Percentiles rank a stretch among this genome's conserved stretches.
Evolutionary conservation across 1,140 invertebrate genomes (phyloP).

Genomic region (Drosophila grimshawi): DNA sequence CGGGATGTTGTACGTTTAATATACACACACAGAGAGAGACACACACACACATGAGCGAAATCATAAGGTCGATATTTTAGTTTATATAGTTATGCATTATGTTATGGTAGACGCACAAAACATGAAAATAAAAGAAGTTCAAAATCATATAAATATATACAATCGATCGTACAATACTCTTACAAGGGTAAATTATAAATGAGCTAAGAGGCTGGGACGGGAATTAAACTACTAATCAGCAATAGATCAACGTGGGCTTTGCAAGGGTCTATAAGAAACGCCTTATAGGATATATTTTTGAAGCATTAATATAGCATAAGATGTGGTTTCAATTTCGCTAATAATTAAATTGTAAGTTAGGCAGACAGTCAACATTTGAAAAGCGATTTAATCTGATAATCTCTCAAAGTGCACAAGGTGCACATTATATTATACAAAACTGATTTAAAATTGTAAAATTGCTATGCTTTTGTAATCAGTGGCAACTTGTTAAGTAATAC

Average conservation of each 20-base stretch:
- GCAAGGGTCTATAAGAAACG: not conserved
- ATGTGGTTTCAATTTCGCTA: not conserved
- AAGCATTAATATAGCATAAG: not conserved
- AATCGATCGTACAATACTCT: constrained; percentile 54
- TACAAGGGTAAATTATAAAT: constrained; percentile 38
- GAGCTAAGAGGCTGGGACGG: not conserved
- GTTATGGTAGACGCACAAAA: constrained; percentile 72
- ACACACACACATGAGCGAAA: constrained; percentile 67
- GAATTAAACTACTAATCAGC: constrained; percentile 13
- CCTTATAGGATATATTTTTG: too few species aligned
- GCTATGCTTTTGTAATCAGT: too few species aligned
- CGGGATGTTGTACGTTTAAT: constrained; percentile 59
- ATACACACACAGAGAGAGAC: constrained; percentile 17
- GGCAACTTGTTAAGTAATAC: too few species aligned
- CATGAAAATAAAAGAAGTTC: constrained; percentile 78
- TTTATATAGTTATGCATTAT: constrained; percentile 46
- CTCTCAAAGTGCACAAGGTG: too few species aligned
- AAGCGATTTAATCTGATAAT: too few species aligned
- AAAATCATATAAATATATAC: constrained; percentile 60
- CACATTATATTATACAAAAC: too few species aligned
- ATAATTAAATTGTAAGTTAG: too few species aligned
- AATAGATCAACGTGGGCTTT: constrained; percentile 2
- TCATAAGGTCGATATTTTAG: constrained; percentile 68
- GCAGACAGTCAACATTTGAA: too few species aligned
- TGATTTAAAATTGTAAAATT: too few species aligned